Percentiles rank a stretch among this genome's conserved stretches.
These are phyloP conservation scores for Drosophila lacertosa DNA, from an alignment of 1,140 invertebrate species.

Conservation along the genomic window DNA sequence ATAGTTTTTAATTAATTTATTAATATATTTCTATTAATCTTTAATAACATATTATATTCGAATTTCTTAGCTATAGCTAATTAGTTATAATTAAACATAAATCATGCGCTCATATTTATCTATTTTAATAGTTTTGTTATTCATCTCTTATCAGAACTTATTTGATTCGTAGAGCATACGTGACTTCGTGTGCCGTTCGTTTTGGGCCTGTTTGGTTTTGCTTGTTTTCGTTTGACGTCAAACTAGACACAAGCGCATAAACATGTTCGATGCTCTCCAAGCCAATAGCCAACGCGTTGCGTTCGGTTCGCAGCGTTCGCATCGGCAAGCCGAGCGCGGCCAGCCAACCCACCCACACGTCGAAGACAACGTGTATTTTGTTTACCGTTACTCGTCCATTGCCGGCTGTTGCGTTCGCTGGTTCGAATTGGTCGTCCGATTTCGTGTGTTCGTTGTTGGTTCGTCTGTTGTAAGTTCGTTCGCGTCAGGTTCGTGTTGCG, in stretches of 20 bases:
- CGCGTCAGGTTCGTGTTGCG: conserved; percentile 42
- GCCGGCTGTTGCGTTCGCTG: conserved; percentile 74
- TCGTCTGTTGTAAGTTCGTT: conserved; percentile 22
- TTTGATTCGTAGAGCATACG: conserved; percentile 57
- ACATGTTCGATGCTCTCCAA: conserved; percentile 67
- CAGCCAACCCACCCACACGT: conserved; percentile 19
- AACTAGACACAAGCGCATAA: conserved; percentile 47
- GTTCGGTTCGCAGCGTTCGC: conserved; percentile 30
- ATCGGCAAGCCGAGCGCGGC: conserved; percentile 39
- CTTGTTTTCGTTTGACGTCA: conserved; percentile 64
- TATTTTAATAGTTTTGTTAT: background rate
- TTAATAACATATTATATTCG: background rate
- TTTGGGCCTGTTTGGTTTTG: conserved; percentile 16
- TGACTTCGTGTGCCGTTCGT: conserved; percentile 37
- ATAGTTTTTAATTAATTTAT: background rate
- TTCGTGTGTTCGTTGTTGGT: no score
- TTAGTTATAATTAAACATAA: no score
- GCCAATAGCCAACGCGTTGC: conserved; percentile 49
- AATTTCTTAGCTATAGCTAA: no score
- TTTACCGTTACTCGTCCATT: conserved; percentile 72
- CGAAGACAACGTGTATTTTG: conserved; percentile 61
- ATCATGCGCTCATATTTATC: background rate
- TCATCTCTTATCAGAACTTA: conserved; percentile 36
- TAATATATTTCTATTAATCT: background rate
- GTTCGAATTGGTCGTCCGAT: conserved; percentile 71